Base-by-base conservation (phyloP, 2,888 invertebrate genomes). In the Leucozona laternaria region DNA sequence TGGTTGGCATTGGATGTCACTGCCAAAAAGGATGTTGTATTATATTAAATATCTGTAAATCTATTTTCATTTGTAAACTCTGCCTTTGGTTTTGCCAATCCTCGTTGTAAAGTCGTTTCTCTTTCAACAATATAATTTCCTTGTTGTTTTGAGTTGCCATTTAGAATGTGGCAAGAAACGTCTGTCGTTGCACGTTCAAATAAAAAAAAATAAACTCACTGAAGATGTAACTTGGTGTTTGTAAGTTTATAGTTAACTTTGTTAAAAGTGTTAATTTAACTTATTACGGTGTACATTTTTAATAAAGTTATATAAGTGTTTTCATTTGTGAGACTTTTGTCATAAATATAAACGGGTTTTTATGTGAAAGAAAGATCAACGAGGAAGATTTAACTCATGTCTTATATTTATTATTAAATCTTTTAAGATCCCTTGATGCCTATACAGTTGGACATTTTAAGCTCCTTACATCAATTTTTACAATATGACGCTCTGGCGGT, bases 11-110 rank as follows among this genome's bases (percentile, higher is more conserved):
- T 55, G 28, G 28, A 50, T 73, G 79, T 57, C 62, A 77, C 71
- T 79, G 71, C 71, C 57, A 48, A 57, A 80, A 68, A 77, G 82
- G 85, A 85, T 81, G 86, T 78, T 86, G 78, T 86, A 82, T 86
- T 86, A 75, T 86, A 86, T 86, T 81, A 86, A 81, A 86, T 81
- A 80, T 86, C 86, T 86, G 86, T 82, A 82, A 86, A 86, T 86
- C 79, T 79, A 81, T 86, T 82, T 82, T 81, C 81, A 85, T 77
- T 85, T 81, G 85, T 77, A 43, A 81, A 71, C 64, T 81, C 70
- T 81, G 57, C 72, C 50, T 77, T 77, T 81, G 80, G 81, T 77
- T 85, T 81, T 80, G 66, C 80, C 80, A 84, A 79, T 84, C 84
- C 75, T 3, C 17, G 17, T 48, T 37, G 20, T 53, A 40, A 58